A percentile compares a stretch with the other conserved stretches of the same genome.
phyloP scores from a whole-genome alignment of 2,888 invertebrate species.

The Mycalesis mineus region DNA sequence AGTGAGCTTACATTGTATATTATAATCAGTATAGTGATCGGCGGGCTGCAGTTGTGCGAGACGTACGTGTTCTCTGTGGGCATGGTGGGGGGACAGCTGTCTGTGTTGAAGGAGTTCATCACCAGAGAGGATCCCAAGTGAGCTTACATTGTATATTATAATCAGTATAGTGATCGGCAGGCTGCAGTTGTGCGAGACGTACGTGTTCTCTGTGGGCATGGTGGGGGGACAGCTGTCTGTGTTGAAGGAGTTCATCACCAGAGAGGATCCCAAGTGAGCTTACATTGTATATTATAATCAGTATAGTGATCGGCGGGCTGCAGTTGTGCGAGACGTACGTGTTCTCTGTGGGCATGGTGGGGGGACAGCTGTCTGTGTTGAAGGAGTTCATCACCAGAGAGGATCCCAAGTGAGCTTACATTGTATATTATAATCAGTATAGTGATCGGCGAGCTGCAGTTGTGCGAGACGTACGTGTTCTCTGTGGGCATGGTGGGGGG shows the following conservation, averaged over 20 bases:
- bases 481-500: conserved; percentile 84
- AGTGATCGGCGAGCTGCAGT: conserved; percentile 79
- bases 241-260: conserved; percentile 76
- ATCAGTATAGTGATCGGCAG: conserved; percentile 77
- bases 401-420: conserved; percentile 68
- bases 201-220: conserved; percentile 84
- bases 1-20: conserved; percentile 41
- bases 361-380: conserved; percentile 81
- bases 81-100: conserved; percentile 82
- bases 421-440: conserved; percentile 53
- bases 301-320: conserved; percentile 78
- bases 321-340: conserved; percentile 86
- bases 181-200: conserved; percentile 85
- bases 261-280: conserved; percentile 77
- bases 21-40: conserved; percentile 74
- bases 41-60: conserved; percentile 84
- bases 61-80: conserved; percentile 85
- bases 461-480: conserved; percentile 86
- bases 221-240: conserved; percentile 82
- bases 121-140: conserved; percentile 81
- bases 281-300: conserved; percentile 40
- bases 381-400: conserved; percentile 79
- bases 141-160: conserved; percentile 29
- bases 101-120: conserved; percentile 66
- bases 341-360: conserved; percentile 83